Evolutionary conservation across 1,140 invertebrate species (phyloP).

Genomic region (Ctenoplectra terminalis): DNA sequence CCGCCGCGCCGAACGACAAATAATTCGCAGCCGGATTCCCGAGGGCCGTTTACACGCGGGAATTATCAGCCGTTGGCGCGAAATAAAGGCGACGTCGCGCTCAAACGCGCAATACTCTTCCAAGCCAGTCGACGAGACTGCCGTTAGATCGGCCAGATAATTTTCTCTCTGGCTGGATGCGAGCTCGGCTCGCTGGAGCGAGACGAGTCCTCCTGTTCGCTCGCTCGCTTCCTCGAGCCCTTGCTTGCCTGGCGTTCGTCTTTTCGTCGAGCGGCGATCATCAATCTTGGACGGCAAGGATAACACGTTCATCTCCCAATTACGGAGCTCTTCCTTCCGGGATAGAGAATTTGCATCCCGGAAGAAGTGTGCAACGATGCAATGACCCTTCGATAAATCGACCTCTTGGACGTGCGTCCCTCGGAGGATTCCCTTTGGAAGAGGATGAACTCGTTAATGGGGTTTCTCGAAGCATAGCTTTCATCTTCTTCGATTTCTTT

Average conservation of each 20-base stretch:
- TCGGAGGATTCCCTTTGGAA: not conserved
- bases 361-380: slow-evolving; percentile 2
- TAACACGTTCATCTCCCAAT: slow-evolving; percentile 69
- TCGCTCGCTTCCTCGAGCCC: slow-evolving; percentile 4
- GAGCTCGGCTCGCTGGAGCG: slow-evolving; percentile 41
- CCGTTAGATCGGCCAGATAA: slow-evolving; percentile 59
- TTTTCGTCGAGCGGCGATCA: slow-evolving; percentile 52
- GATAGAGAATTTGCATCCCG: slow-evolving; percentile 58
- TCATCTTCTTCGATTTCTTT: not conserved
- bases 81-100: slow-evolving; percentile 24
- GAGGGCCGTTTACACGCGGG: not conserved
- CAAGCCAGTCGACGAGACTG: not conserved
- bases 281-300: slow-evolving; percentile 60
- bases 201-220: slow-evolving; percentile 48
- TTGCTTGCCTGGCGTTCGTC: slow-evolving; percentile 23
- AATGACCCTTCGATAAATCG: slow-evolving; percentile 40
- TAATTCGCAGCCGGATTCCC: slow-evolving; percentile 6
- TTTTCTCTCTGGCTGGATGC: slow-evolving; percentile 53
- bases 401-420: slow-evolving; percentile 24
- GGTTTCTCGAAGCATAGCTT: not conserved
- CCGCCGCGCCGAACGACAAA: slow-evolving; percentile 12
- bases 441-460: not conserved
- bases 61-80: slow-evolving; percentile 26
- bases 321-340: slow-evolving; percentile 58
- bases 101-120: slow-evolving; percentile 33